These are phyloP conservation scores for Diacarnus erythraeanus DNA, from an alignment of 37 sponge, comb jelly and placozoan genomes.

Conservation along the genomic window DNA sequence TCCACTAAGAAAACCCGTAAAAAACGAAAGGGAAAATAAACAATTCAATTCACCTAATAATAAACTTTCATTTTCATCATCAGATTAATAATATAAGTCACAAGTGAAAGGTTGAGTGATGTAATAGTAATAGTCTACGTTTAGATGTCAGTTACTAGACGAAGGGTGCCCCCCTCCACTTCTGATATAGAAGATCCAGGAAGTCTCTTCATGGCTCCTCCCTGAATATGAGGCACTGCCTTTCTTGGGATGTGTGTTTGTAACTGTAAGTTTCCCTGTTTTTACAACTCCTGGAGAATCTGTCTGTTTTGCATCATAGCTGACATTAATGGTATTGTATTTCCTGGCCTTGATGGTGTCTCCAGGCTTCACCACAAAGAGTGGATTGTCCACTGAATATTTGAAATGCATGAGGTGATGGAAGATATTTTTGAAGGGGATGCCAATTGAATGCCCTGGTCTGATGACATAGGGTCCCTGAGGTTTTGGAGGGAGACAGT, in stretches of 20 bases:
- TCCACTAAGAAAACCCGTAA: not conserved
- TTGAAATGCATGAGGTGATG: constrained; percentile 68
- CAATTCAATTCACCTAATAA: not conserved
- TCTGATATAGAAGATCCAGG: constrained; percentile 95
- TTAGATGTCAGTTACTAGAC: no score
- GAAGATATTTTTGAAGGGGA: constrained; percentile 96
- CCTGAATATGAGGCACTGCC: constrained; percentile 7
- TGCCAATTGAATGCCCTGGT: constrained; percentile 78
- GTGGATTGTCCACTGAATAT: constrained; percentile 87
- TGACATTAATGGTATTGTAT: constrained; percentile 80
- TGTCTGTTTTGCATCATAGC: constrained; percentile 78
- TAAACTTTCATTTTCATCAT: not conserved
- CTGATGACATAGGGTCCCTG: constrained; percentile 93
- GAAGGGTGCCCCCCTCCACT: not conserved
- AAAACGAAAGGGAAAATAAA: not conserved
- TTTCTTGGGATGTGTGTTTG: constrained; percentile 29
- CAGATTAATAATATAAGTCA: no score
- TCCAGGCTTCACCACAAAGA: constrained; percentile 64
- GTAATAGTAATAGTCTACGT: no score
- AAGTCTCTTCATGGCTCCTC: constrained; percentile 18
- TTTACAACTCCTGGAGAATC: constrained; percentile 52
- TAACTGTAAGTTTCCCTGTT: constrained; percentile 83
- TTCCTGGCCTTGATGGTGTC: constrained; percentile 88
- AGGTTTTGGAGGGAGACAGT: constrained; percentile 92
- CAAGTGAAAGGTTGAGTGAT: no score